Base-by-base conservation (phyloP, 2,888 invertebrate genomes). In the Julus scanicus region DNA sequence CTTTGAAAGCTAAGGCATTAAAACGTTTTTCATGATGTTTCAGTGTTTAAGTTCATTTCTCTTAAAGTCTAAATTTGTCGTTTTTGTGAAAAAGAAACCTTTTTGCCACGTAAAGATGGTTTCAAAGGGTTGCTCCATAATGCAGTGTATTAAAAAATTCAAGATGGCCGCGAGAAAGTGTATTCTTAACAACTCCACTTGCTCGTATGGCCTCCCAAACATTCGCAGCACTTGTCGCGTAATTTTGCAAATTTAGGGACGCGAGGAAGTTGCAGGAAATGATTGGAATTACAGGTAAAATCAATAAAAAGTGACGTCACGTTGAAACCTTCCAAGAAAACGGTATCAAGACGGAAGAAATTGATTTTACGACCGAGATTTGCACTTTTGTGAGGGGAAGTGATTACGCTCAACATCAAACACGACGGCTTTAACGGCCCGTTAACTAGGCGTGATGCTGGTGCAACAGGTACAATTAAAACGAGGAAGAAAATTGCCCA, bases 311-410 rank as follows among this genome's bases (percentile, higher is more conserved):
- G 71, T 71, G 71, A 71, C 71, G 71, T 71, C 71, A 71, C 71
- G 29, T 71, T 71, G 71, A 71, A 71, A 29, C 71, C 71, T 29
- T 11, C 71, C 29, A 71, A 71, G 71, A 71, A 71, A 71, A 29
- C 71, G 71, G 71, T 13, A 71, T 29, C 71, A 71, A 29, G 29
- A 29, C 71, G 71, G 71, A 71, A 71, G 71, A 71, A 71, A 71
- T 71, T 71, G 71, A 71, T 71, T 71, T 71, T 71, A 13, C 71
- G 71, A 71, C 29, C 71, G 71, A 71, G 71, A 71, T 71, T 71
- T 29, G 71, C 29, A 71, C 71, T 71, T 29, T 71, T 71, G 29
- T 11, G 29, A n/a, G 9, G 29, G 29, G 29, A 29, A 20, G 63
- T 2, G 71, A 71, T 29, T 71, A 29, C 71, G 71, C 3, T 29